Evolutionary conservation across 2,113 vertebrate genomes (phyloP).

Genomic region (Scomber japonicus): DNA sequence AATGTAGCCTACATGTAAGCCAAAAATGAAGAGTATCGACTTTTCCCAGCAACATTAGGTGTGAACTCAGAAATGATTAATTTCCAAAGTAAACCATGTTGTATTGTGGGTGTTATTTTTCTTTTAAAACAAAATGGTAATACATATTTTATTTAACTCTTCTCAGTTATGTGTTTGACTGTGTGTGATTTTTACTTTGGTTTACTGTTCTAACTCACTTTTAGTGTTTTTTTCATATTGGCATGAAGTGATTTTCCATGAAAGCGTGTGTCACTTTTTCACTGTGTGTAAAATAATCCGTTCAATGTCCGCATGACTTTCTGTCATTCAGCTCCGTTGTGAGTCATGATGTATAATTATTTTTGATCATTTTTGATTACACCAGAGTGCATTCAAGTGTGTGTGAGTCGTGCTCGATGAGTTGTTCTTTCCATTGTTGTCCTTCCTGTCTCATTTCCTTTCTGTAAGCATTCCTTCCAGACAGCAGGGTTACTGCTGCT

Average conservation of each 20-base stretch:
- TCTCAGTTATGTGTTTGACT: background rate
- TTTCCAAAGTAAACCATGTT: background rate
- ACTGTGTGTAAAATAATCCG: background rate
- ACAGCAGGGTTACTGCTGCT: slow-evolving; percentile 12
- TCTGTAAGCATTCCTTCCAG: slow-evolving; percentile 58
- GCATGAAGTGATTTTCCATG: slow-evolving; percentile 1
- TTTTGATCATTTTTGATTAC: slow-evolving; percentile 34
- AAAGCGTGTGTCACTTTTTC: slow-evolving; percentile 12
- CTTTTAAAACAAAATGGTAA: background rate
- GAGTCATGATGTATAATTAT: slow-evolving; percentile 53
- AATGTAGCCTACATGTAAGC: too few species aligned
- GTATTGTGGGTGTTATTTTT: background rate
- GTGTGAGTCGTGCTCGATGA: slow-evolving; percentile 38
- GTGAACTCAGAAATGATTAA: too few species aligned
- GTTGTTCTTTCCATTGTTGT: slow-evolving; percentile 72
- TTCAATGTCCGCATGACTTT: background rate
- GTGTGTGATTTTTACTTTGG: background rate
- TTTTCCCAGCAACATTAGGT: too few species aligned
- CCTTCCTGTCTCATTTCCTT: slow-evolving; percentile 74
- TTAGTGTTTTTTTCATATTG: background rate
- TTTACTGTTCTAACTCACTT: background rate
- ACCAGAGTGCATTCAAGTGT: slow-evolving; percentile 24
- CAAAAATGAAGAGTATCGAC: too few species aligned
- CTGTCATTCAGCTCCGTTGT: background rate
- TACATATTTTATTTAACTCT: background rate